Conservation (phyloP, 2,797 vertebrate genomes). For the Podarcis lilfordi region DNA sequence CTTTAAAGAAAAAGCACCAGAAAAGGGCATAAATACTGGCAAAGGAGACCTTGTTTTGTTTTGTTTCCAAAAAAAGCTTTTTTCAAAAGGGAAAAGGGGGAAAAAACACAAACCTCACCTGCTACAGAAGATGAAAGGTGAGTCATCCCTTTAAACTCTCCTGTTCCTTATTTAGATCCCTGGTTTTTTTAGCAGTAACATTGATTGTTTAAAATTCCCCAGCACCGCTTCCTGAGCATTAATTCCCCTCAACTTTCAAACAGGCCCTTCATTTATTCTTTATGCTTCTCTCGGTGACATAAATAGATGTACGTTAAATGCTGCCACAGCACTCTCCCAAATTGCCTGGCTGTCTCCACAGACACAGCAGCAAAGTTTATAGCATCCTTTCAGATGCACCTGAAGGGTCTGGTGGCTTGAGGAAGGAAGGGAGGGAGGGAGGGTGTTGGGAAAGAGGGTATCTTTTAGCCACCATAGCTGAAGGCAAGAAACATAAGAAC, state of each 20-base stretch:
- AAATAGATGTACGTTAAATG: neutral
- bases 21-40: neutral
- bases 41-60: neutral
- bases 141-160: neutral
- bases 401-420: neutral
- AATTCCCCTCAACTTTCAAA: constrained; percentile 37
- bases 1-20: constrained; percentile 17
- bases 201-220: neutral
- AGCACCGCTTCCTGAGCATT: constrained; percentile 1
- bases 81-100: neutral
- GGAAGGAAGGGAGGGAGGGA: too few relatives aligned
- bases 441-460: too few relatives aligned
- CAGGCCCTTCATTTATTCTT: neutral
- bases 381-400: neutral
- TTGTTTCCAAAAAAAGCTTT: constrained; percentile 11
- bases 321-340: neutral
- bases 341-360: constrained; percentile 19
- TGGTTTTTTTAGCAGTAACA: neutral
- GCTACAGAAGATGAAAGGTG: constrained; percentile 10
- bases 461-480: too few relatives aligned
- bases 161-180: constrained; percentile 1
- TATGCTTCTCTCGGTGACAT: neutral
- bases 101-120: neutral
- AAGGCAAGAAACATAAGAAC: too few relatives aligned
- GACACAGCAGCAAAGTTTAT: neutral